Evolutionary conservation across 2,113 vertebrate species (phyloP).

Genomic region (Ginglymostoma cirratum): DNA sequence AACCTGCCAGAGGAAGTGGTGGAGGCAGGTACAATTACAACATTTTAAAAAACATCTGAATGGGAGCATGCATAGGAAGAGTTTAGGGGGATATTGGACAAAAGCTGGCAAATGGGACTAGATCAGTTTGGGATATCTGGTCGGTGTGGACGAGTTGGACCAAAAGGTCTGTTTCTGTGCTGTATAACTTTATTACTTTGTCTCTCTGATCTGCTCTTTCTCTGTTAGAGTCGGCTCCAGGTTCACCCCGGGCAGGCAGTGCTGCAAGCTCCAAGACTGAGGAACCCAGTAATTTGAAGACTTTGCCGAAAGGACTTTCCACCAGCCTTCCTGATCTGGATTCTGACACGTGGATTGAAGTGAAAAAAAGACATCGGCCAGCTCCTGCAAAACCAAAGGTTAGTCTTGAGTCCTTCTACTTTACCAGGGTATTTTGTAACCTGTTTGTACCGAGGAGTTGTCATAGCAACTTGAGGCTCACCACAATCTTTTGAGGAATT

Average conservation of each 20-base stretch:
- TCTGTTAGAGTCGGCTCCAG: constrained; percentile 60
- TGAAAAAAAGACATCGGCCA: constrained; percentile 88
- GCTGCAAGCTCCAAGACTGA: constrained; percentile 65
- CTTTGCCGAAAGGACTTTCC: constrained; percentile 90
- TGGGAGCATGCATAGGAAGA: too few relatives aligned
- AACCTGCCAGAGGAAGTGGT: too few relatives aligned
- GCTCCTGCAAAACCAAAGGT: constrained; percentile 85
- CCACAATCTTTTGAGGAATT: not conserved
- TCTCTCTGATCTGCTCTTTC: not conserved
- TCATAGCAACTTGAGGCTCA: not conserved
- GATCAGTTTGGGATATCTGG: too few relatives aligned
- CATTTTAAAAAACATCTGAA: too few relatives aligned
- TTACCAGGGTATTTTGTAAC: not conserved
- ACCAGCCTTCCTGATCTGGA: constrained; percentile 92
- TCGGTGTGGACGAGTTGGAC: too few relatives aligned
- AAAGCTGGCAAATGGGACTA: too few relatives aligned
- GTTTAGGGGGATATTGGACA: too few relatives aligned
- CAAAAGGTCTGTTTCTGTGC: too few relatives aligned
- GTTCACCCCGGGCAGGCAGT: constrained; percentile 65
- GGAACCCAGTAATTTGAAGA: constrained; percentile 85
- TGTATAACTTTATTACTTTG: not conserved
- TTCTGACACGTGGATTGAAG: constrained; percentile 95
- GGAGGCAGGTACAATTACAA: too few relatives aligned
- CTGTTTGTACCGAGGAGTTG: not conserved
- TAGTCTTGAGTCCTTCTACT: not conserved